Percentiles rank a stretch among this genome's conserved stretches.
Conservation (phyloP, 2,797 vertebrate genomes). For the Gymnothorax reevesii region DNA sequence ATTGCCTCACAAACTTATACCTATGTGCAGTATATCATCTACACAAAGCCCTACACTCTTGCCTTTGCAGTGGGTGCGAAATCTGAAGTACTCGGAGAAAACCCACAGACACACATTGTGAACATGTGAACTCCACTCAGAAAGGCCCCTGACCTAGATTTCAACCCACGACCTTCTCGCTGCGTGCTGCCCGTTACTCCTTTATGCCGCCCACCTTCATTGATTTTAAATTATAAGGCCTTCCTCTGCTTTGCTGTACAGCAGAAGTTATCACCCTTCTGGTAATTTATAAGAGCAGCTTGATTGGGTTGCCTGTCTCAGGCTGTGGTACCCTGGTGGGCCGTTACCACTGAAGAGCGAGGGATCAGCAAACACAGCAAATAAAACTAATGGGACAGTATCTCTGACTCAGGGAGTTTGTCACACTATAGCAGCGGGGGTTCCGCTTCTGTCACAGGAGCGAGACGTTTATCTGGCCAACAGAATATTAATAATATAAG, state of each 20-base stretch:
- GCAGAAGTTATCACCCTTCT: conserved; percentile 8
- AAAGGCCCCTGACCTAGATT: too few relatives aligned
- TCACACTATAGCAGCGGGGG: conserved; percentile 4
- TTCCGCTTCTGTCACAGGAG: neutral
- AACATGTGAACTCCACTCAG: too few relatives aligned
- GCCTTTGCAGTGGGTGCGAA: too few relatives aligned
- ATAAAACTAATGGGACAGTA: conserved; percentile 57
- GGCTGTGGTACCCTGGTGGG: neutral
- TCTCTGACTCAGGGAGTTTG: conserved; percentile 49
- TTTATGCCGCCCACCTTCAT: neutral
- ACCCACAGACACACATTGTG: too few relatives aligned
- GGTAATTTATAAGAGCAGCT: neutral
- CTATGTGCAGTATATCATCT: too few relatives aligned
- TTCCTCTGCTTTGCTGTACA: neutral
- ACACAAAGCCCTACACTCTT: too few relatives aligned
- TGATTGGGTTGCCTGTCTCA: neutral
- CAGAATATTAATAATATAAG: neutral
- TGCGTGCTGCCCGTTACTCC: neutral
- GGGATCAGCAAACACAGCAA: conserved; percentile 60
- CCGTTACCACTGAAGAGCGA: conserved; percentile 47
- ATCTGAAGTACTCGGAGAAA: too few relatives aligned
- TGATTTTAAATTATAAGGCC: neutral
- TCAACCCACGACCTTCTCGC: too few relatives aligned
- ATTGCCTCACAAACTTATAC: too few relatives aligned
- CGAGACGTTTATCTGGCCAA: neutral